phyloP scores from a whole-genome alignment of 37 sponge, comb jelly and placozoan genomes.

The Lycopodina hypogea region DNA sequence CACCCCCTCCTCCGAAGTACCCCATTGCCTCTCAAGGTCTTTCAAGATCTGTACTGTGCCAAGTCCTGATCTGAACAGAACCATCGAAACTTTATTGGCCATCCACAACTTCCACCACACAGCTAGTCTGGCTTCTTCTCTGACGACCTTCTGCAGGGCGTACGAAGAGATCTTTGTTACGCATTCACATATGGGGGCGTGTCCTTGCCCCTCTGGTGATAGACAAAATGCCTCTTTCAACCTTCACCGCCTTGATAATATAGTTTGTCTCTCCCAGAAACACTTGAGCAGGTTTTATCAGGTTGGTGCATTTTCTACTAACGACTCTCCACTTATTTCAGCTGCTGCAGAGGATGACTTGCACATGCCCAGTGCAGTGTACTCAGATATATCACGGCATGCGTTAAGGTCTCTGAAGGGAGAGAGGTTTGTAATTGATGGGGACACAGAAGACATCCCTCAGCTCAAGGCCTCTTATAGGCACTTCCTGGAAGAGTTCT shows the following conservation, averaged over 20 bases:
- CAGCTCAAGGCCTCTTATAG: neutral
- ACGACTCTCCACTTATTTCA: neutral
- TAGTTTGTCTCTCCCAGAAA: conserved; percentile 9
- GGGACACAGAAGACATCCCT: neutral
- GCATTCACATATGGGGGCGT: neutral
- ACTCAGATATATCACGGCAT: conserved; percentile 26
- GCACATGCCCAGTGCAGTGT: conserved; percentile 8
- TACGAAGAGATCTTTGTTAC: conserved; percentile 28
- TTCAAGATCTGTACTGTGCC: conserved; percentile 28
- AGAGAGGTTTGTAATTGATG: neutral
- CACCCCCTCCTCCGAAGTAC: neutral
- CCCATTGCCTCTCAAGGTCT: neutral
- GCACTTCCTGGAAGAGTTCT: conserved; percentile 43
- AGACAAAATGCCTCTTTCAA: neutral
- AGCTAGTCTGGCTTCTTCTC: neutral
- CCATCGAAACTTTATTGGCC: conserved; percentile 24
- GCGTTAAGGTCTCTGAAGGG: conserved; percentile 27
- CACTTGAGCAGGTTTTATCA: conserved; percentile 24
- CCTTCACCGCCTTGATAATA: neutral
- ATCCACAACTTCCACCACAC: conserved; percentile 19
- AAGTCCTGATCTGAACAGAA: neutral
- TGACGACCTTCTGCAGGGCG: conserved; percentile 4
- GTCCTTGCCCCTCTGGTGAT: neutral
- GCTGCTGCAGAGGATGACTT: neutral
- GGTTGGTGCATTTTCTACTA: neutral